These are phyloP conservation scores for Drosophila demipolita DNA, from an alignment of 2,888 invertebrate species.

Conservation along the genomic window DNA sequence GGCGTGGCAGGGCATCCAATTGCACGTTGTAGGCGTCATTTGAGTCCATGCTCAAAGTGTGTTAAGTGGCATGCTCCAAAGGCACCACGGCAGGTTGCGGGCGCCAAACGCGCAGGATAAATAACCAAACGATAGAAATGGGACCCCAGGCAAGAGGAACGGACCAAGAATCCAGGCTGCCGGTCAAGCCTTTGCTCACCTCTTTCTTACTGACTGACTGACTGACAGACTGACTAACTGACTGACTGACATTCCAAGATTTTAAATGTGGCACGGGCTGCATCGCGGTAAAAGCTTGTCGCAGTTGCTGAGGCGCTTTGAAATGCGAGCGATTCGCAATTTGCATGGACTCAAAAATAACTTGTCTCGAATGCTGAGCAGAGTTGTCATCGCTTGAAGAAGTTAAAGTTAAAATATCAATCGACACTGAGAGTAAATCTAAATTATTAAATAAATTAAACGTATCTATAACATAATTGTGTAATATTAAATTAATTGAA, in stretches of 20 bases:
- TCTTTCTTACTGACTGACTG: not conserved
- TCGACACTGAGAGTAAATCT: not conserved
- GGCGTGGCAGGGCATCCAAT: slow-evolving; percentile 41
- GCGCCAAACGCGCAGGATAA: slow-evolving; percentile 64
- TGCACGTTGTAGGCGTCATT: slow-evolving; percentile 40
- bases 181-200: slow-evolving; percentile 3
- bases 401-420: not conserved
- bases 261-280: slow-evolving; percentile 19
- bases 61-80: slow-evolving; percentile 73
- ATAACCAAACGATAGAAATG: slow-evolving; percentile 71
- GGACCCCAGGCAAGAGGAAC: not conserved
- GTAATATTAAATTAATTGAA: not conserved
- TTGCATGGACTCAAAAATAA: slow-evolving; percentile 54
- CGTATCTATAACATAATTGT: not conserved
- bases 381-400: slow-evolving; percentile 38
- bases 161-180: not conserved
- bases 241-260: slow-evolving; percentile 8
- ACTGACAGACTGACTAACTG: slow-evolving; percentile 1
- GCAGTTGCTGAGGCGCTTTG: slow-evolving; percentile 60
- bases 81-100: slow-evolving; percentile 39
- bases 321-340: slow-evolving; percentile 62
- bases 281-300: slow-evolving; percentile 51
- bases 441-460: not conserved
- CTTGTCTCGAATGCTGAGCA: slow-evolving; percentile 1
- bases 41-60: slow-evolving; percentile 51